Percentiles rank a stretch among this genome's conserved stretches.
Evolutionary conservation across 1,140 invertebrate genomes (phyloP).

Genomic region (Globodera rostochiensis): DNA sequence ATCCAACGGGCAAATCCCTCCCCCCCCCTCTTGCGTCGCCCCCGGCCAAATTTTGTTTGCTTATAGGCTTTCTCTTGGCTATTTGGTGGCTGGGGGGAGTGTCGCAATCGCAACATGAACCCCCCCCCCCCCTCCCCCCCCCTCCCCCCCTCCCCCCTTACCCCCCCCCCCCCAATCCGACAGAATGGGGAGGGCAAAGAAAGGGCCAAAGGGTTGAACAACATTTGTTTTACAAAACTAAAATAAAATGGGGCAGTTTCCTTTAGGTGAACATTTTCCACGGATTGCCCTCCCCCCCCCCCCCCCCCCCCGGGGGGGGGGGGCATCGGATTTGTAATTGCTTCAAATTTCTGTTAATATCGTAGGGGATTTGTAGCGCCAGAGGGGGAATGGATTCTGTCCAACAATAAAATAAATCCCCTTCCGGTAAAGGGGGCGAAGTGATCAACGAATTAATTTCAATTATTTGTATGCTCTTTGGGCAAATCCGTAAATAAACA

Average conservation of each 20-base stretch:
- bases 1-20: not conserved
- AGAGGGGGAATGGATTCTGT: not conserved
- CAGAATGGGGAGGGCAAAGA: not conserved
- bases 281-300: not conserved
- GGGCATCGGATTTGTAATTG: not conserved
- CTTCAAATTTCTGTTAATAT: not conserved
- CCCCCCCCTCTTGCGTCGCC: not conserved
- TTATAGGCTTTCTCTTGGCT: not conserved
- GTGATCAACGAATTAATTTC: not conserved
- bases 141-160: too few relatives aligned
- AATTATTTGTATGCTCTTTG: not conserved
- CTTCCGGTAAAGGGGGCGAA: not conserved
- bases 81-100: not conserved
- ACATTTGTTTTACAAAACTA: not conserved
- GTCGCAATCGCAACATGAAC: not conserved
- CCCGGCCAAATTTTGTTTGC: not conserved
- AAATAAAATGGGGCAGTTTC: not conserved
- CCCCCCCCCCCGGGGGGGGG: too few relatives aligned
- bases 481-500: not conserved
- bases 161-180: not conserved
- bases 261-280: not conserved
- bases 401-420: not conserved
- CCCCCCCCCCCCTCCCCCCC: too few relatives aligned
- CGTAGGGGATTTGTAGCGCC: not conserved
- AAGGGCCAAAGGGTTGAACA: too few relatives aligned